Conservation (phyloP, 2,888 invertebrate species). For the Drosophila melanosoma region DNA sequence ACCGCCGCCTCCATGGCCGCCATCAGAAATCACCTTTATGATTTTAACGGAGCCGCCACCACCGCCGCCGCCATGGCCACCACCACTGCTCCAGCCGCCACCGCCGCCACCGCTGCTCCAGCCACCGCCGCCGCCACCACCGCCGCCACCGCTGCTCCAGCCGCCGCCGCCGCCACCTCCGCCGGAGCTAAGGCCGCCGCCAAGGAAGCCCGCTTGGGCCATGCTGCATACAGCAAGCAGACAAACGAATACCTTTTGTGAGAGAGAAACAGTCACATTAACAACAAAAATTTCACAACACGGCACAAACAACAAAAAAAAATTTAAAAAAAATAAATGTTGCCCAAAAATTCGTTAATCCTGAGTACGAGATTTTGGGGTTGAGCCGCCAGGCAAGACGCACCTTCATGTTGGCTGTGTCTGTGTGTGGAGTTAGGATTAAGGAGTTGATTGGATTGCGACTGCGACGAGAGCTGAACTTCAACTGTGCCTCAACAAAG, state of each 20-base stretch:
- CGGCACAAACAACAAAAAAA: slow-evolving; percentile 13
- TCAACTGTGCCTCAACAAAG: slow-evolving; percentile 64
- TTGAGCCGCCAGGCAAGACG: slow-evolving; percentile 27
- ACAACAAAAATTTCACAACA: slow-evolving; percentile 28
- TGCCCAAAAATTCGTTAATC: no score
- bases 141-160: no score
- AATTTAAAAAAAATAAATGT: background rate
- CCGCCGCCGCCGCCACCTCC: slow-evolving; percentile 55
- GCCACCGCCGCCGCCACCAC: slow-evolving; percentile 18
- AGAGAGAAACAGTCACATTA: slow-evolving; percentile 23
- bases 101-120: slow-evolving; percentile 19
- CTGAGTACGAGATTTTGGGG: no score
- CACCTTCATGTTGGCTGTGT: slow-evolving; percentile 70
- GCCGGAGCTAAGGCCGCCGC: slow-evolving; percentile 60
- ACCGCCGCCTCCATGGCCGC: slow-evolving; percentile 28
- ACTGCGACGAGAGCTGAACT: slow-evolving; percentile 62
- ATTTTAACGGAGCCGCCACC: slow-evolving; percentile 32
- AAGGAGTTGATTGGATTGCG: slow-evolving; percentile 30
- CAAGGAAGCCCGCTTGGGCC: slow-evolving; percentile 73
- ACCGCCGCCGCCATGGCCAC: slow-evolving; percentile 26
- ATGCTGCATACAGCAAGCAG: slow-evolving; percentile 72
- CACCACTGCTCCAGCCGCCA: slow-evolving; percentile 11
- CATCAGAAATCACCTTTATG: slow-evolving; percentile 46
- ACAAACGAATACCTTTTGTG: slow-evolving; percentile 72
- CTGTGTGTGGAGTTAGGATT: slow-evolving; percentile 25